Conservation (phyloP, 2,113 vertebrate genomes). For the Dissostichus mawsoni region DNA sequence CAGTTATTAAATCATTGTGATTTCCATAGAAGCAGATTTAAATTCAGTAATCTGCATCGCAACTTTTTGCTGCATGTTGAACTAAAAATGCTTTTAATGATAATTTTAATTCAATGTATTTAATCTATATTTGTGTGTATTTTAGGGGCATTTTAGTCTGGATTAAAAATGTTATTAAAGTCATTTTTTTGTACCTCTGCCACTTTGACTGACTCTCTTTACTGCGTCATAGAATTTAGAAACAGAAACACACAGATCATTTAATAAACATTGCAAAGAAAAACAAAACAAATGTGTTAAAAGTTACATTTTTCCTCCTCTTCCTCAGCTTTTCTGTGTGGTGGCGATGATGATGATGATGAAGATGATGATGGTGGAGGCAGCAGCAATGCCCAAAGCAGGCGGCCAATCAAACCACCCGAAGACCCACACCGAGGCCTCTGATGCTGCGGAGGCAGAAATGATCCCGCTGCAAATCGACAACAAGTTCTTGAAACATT, state of each 20-base stretch:
- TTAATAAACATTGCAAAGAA: background rate
- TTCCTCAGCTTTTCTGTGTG: constrained; percentile 56
- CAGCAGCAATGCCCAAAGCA: background rate
- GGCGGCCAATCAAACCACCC: background rate
- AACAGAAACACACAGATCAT: background rate
- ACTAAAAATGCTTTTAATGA: no score
- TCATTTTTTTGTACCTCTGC: background rate
- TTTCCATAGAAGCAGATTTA: background rate
- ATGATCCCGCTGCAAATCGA: constrained; percentile 73
- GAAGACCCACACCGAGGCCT: background rate
- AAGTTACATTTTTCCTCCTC: background rate
- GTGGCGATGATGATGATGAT: constrained; percentile 32
- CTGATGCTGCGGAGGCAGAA: background rate
- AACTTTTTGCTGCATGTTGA: background rate
- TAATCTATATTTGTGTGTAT: background rate
- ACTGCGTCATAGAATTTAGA: background rate
- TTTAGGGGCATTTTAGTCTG: background rate
- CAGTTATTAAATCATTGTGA: background rate
- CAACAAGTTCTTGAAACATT: background rate
- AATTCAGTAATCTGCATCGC: background rate
- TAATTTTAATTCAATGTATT: background rate
- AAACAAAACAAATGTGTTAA: background rate
- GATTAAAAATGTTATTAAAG: background rate
- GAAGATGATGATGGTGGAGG: constrained; percentile 29
- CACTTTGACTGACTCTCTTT: background rate